These are phyloP conservation scores for Norana najaformis DNA, from an alignment of 2,888 invertebrate species.

Conservation along the genomic window DNA sequence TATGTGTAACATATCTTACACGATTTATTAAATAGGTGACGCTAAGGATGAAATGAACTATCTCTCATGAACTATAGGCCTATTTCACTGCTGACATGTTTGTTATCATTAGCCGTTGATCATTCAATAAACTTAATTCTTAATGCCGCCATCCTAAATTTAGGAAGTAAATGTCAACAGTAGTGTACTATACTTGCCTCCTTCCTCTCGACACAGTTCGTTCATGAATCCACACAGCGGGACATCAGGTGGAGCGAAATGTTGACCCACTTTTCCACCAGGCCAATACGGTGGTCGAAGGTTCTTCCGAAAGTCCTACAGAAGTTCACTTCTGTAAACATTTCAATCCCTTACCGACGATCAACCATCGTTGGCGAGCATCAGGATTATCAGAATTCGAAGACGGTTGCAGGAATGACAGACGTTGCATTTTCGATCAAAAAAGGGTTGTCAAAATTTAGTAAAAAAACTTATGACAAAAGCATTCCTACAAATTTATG, in stretches of 20 bases:
- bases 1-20: too few relatives aligned
- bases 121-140: background rate
- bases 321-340: background rate
- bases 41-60: too few relatives aligned
- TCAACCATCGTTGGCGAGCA: background rate
- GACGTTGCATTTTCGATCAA: background rate
- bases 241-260: conserved; percentile 49
- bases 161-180: background rate
- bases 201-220: conserved; percentile 45
- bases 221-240: conserved; percentile 52
- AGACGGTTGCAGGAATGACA: background rate
- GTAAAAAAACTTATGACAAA: background rate
- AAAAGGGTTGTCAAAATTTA: background rate
- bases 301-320: conserved; percentile 32
- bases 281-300: conserved; percentile 39
- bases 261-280: conserved; percentile 40
- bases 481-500: background rate
- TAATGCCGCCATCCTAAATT: background rate
- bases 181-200: conserved; percentile 27
- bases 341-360: background rate
- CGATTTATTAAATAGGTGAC: too few relatives aligned
- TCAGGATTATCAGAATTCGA: background rate
- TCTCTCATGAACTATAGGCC: too few relatives aligned
- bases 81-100: too few relatives aligned
- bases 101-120: background rate